These are phyloP conservation scores for Onychorhynchus coronatus DNA, from an alignment of 2,113 vertebrate species.

Conservation along the genomic window DNA sequence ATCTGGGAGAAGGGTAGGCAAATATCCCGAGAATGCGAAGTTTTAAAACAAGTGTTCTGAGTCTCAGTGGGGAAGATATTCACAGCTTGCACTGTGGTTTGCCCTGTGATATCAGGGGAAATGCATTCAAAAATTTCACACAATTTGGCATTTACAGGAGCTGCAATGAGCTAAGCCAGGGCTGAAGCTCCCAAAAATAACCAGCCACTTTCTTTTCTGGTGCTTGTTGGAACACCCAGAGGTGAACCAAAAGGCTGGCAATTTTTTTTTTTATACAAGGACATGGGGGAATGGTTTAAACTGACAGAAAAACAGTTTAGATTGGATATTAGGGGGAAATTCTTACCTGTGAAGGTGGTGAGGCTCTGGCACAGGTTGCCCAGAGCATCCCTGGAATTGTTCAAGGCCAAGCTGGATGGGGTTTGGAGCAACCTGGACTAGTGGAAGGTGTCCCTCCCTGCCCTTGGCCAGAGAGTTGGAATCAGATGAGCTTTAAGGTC, in stretches of 20 bases:
- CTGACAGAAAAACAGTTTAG: neutral
- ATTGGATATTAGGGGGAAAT: neutral
- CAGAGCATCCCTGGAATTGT: neutral
- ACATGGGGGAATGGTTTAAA: neutral
- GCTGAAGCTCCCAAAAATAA: neutral
- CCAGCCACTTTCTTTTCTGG: neutral
- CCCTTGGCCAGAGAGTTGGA: neutral
- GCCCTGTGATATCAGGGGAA: neutral
- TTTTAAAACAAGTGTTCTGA: neutral
- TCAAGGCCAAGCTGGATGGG: neutral
- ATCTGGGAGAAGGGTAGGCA: neutral
- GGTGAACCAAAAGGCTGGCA: neutral
- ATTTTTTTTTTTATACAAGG: neutral
- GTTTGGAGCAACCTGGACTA: neutral
- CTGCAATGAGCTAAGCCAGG: neutral
- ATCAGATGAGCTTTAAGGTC: neutral
- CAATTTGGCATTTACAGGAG: neutral
- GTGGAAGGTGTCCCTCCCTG: neutral
- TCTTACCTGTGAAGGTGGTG: neutral
- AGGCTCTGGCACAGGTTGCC: neutral
- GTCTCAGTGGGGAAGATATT: neutral
- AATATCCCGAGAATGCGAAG: neutral
- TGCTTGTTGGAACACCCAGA: neutral
- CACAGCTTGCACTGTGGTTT: neutral
- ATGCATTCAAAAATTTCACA: neutral